Conservation (phyloP, 2,113 vertebrate species). For the Gopherus evgoodei region DNA sequence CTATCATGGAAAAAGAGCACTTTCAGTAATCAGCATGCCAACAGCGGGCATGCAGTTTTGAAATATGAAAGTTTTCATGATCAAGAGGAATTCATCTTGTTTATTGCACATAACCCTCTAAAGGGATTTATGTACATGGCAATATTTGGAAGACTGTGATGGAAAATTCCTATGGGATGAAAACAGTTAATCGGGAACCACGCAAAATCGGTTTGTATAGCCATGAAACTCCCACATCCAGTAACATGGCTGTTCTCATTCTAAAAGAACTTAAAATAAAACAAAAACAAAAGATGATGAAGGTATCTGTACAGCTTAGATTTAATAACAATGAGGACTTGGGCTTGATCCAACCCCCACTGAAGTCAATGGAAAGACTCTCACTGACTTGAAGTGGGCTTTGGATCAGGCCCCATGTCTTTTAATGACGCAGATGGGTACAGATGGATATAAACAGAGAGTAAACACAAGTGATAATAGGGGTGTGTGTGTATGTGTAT, state of each 20-base stretch:
- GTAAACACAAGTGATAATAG: conserved; percentile 45
- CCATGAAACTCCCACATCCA: conserved; percentile 64
- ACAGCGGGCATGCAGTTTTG: conserved; percentile 36
- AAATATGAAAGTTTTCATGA: conserved; percentile 52
- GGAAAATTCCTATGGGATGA: conserved; percentile 43
- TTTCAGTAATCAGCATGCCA: conserved; percentile 64
- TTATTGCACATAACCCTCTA: conserved; percentile 46
- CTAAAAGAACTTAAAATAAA: conserved; percentile 39
- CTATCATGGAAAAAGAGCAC: conserved; percentile 62
- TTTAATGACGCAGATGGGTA: conserved; percentile 39
- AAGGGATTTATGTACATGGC: conserved; percentile 50
- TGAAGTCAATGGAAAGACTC: conserved; percentile 18
- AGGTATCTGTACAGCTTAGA: conserved; percentile 41
- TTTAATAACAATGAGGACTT: conserved; percentile 6
- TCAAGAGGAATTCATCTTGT: conserved; percentile 36
- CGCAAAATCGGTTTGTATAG: conserved; percentile 9
- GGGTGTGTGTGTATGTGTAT: conserved; percentile 30
- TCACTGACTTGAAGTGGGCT: conserved; percentile 27
- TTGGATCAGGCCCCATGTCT: conserved; percentile 49
- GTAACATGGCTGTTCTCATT: conserved; percentile 68
- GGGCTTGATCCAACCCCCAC: conserved; percentile 63
- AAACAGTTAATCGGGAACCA: conserved; percentile 33
- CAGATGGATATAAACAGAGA: conserved; percentile 61
- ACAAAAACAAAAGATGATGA: conserved; percentile 26
- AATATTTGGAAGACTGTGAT: conserved; percentile 41